Evolutionary conservation across 2,888 invertebrate genomes (phyloP), one percentile per base, ranked within the genome.

Genomic region (Caenorhabditis becei): DNA sequence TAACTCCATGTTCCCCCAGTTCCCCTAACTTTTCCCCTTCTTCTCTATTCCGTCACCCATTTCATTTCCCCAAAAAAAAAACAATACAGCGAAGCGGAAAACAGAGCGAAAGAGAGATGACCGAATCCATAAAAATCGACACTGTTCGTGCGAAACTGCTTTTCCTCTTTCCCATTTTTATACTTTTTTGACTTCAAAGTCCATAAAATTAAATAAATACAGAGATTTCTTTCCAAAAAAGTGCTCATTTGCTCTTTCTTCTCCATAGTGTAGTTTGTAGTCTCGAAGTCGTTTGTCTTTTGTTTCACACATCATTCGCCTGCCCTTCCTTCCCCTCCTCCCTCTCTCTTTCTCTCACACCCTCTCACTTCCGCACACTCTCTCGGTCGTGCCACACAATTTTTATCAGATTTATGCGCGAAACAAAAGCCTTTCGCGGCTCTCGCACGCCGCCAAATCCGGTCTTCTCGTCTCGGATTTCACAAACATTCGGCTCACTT

Each of bases 371-470:
- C 24, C 32, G 14, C 47, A 32, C 54, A 44, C 62, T 71, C 53
- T 71, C 54, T 61, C 61, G 53, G n/a, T 71, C 62, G 53, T 51
- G 51, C 56, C 59, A 14, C 74, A 59, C 74, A 74, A 63, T 74
- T 74, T 74, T 74, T 74, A 74, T 74, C 74, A 74, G 74, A 74
- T 74, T 74, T 74, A 74, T 74, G 74, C 59, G 65, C 44, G 63
- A 65, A 63, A 74, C 63, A 74, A 63, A 74, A 66, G 62, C 56
- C 65, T 63, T 56, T 41, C 37, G 51, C 66, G 65, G 41, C 47
- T 26, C 44, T 26, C 26, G 51, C 37, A 41, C 56, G 26, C 23
- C 37, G 41, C 59, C 74, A 63, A 63, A 63, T 63, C 72, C 72
- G 56, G 63, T 74, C 65, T 54, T 54, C 37, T 18, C 62, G 24